phyloP scores from a whole-genome alignment of 2,113 vertebrate genomes.

The Callorhinus ursinus region DNA sequence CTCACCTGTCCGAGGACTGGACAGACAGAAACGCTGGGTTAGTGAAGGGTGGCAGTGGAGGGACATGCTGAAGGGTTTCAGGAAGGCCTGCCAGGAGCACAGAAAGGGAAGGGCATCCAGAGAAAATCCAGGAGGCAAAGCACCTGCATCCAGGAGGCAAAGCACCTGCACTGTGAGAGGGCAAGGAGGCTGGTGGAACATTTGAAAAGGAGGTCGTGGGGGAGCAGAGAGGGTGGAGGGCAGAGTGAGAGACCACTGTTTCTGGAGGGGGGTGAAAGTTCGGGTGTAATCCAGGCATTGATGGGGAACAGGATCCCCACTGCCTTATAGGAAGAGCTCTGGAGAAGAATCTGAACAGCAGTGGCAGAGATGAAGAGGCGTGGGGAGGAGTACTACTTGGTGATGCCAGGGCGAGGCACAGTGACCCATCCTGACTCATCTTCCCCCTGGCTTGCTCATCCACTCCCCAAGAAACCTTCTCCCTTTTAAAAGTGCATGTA shows the following conservation, averaged over 20 bases:
- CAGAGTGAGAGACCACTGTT: too few species aligned
- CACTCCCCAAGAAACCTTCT: not conserved
- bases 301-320: not conserved
- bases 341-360: not conserved
- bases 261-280: not conserved
- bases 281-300: not conserved
- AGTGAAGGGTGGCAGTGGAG: not conserved
- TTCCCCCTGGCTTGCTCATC: not conserved
- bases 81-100: not conserved
- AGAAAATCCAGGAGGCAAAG: not conserved
- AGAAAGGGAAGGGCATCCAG: not conserved
- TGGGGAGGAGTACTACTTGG: too few species aligned
- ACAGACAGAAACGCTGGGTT: not conserved
- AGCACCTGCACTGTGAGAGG: not conserved
- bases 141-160: not conserved
- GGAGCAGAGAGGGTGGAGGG: fast-evolving
- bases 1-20: not conserved
- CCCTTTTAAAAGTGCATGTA: not conserved
- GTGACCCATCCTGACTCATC: conserved; percentile 28
- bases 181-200: not conserved
- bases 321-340: not conserved
- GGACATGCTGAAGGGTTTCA: not conserved
- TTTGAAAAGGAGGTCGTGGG: not conserved
- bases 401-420: not conserved
- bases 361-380: not conserved